These are phyloP conservation scores for Limnodromus scolopaceus DNA, from an alignment of 2,797 vertebrate genomes.

Conservation along the genomic window DNA sequence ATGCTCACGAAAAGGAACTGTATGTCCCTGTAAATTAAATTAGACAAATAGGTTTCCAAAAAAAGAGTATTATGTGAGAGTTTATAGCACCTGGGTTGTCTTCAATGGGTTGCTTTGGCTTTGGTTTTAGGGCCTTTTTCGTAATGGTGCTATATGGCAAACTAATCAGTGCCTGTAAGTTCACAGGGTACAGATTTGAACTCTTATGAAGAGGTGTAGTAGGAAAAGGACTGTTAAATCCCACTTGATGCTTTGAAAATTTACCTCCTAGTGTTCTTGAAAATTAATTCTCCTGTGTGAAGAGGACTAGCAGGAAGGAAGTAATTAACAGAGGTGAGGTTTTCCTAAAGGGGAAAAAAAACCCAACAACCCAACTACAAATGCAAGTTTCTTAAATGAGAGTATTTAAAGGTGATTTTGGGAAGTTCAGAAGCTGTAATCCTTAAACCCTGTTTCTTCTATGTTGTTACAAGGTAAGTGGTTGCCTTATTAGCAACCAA, in stretches of 20 bases:
- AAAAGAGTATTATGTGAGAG: background rate
- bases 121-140: background rate
- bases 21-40: background rate
- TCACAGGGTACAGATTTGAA: background rate
- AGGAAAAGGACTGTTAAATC: background rate
- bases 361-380: background rate
- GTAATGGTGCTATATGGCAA: background rate
- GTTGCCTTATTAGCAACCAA: background rate
- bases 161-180: background rate
- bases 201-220: background rate
- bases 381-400: background rate
- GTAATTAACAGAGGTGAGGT: background rate
- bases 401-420: background rate
- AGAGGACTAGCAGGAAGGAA: background rate
- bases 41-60: background rate
- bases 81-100: background rate
- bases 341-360: background rate
- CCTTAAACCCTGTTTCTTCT: background rate
- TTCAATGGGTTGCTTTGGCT: background rate
- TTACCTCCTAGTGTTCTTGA: conserved; percentile 11
- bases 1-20: background rate
- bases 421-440: background rate
- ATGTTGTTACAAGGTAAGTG: background rate
- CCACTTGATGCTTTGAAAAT: background rate
- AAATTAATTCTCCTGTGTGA: background rate